Evolutionary conservation across 2,797 vertebrate species (phyloP).

Genomic region (Gobionotothen gibberifrons): DNA sequence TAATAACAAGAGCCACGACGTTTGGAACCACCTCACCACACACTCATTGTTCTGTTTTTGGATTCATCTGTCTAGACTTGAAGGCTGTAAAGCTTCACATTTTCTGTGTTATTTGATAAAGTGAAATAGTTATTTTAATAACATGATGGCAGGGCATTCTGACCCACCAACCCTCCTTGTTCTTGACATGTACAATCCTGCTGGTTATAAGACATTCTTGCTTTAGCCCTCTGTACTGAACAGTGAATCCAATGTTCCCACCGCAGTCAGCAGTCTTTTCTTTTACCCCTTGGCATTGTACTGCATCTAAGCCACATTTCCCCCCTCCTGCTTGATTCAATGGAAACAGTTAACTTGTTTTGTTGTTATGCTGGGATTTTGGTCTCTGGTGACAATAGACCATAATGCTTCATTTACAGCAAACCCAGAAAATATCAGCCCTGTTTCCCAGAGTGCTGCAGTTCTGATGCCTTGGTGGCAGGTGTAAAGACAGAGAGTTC

Average conservation of each 20-base stretch:
- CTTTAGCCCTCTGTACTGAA: not conserved
- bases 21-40: slow-evolving; percentile 35
- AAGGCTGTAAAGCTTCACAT: slow-evolving; percentile 3
- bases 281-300: not conserved
- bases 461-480: slow-evolving; percentile 76
- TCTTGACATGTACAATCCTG: not conserved
- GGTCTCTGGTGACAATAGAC: slow-evolving; percentile 40
- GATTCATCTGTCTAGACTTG: slow-evolving; percentile 16
- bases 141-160: not conserved
- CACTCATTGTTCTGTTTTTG: slow-evolving; percentile 31
- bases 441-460: slow-evolving; percentile 74
- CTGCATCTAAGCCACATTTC: not conserved
- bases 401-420: slow-evolving; percentile 82
- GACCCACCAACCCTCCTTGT: not conserved
- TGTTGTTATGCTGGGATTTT: slow-evolving; percentile 51
- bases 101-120: not conserved
- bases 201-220: not conserved
- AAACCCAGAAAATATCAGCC: slow-evolving; percentile 78
- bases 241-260: not conserved
- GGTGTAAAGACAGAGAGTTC: slow-evolving; percentile 71
- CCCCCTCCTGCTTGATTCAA: not conserved
- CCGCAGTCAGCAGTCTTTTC: slow-evolving; percentile 4
- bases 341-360: slow-evolving; percentile 31
- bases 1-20: slow-evolving; percentile 12
- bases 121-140: slow-evolving; percentile 1